Base-by-base conservation (phyloP, 2,113 vertebrate species). In the Clarias gariepinus region DNA sequence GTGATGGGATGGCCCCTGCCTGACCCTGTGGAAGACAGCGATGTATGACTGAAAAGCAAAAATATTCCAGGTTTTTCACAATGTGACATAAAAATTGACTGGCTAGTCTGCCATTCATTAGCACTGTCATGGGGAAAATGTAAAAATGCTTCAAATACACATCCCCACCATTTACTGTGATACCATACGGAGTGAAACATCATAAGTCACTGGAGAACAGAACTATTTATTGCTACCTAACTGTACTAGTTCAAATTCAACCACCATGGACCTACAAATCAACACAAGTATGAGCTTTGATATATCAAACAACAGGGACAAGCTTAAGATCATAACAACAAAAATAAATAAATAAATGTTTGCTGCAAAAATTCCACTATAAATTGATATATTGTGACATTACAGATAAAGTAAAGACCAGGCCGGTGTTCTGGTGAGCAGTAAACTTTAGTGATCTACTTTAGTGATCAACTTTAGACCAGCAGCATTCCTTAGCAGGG, bases 401-500 rank as follows among this genome's bases (percentile, higher is more conserved):
- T 57, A 28, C 33, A 41, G 73, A 55, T 73, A 87, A 78, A 78
- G 47, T 28, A 69, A 69, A 69, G 19, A 73, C 19, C 41, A 25
- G 23, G n/a, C 23, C 41, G 25, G 21, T 74, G 47, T 25, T 73
- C 18, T 33, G 12, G 23, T 58, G 28, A 41, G 21, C 19, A 63
- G 10, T 41, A 6, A 41, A 41, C 41, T 41, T 41, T 41, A 41
- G 41, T 41, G 7, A 0, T 41, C 79, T 47, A n/a, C n/a, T n/a
- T n/a, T n/a, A 63, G 69, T 47, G 64, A n/a, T n/a, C 13, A 15
- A 4, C 16, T 64, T 68, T 13, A 83, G 69, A 12, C 8, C 19
- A 77, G 11, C 74, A 80, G 55, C 55, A 61, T 84, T 69, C 47
- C 36, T 76, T 18, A 83, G 28, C 63, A 78, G 47, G 60, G 74